Evolutionary conservation across 2,797 vertebrate species (phyloP), one percentile per base, ranked within the genome.

Genomic region (Chaetophractus vellerosus): DNA sequence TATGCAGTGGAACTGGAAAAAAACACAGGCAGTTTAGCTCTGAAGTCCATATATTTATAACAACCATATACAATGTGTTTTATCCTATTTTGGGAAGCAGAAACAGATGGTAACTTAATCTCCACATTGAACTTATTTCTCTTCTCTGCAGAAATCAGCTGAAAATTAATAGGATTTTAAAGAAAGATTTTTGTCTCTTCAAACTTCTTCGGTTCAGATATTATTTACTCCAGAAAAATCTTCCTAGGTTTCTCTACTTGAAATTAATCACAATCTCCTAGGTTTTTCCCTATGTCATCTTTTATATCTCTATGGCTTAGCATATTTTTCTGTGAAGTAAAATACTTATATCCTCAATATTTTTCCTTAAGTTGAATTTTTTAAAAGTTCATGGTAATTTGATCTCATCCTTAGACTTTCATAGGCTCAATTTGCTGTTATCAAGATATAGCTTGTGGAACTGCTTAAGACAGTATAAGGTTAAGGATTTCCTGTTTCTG

Each of bases 111-210:
- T 71, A 66, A 88, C 9, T 55, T 87, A 55, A 55, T 55, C 18
- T 55, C 18, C 52, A 55, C 16, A 19, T 55, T 18, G 52, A 55
- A 6, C 79, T 90, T 26, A 89, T 83, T 79, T 45, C 28, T 74
- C 71, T 9, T 64, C 41, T 76, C 21, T 2, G 48, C 50, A 81
- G 52, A 96, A 91, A 74, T 81, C 28, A 86, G 16, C 18, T 78
- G 11, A 82, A 96, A 96, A 93, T 66, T 68, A 89, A 88, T 84
- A 84, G 24, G 31, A 50, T 85, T 94, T 85, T 48, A 89, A 97
- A 55, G 61, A 81, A 75, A 75, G 38, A 91, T 66, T 64, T 88
- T 69, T 55, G 12, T 66, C 55, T 94, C 75, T 86, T 92, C 24
- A 84, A 33, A 82, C 75, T 71, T 94, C 68, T 92, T 31, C 33